Conservation (phyloP, 2,888 invertebrate species). For the Metalampra italica region DNA sequence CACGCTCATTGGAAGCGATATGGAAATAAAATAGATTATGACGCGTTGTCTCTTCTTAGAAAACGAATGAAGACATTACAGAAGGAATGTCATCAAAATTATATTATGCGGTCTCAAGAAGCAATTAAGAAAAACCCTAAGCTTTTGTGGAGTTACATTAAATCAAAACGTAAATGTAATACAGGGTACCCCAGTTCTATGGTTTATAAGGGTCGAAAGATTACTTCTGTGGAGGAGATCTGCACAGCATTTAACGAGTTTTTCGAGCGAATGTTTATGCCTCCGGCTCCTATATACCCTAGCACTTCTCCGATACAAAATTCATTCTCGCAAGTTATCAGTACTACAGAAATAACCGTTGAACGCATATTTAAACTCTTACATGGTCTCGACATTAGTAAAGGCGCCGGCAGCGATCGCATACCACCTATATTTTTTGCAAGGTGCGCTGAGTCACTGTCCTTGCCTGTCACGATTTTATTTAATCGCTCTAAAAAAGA, state of each 20-base stretch:
- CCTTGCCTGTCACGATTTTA: conserved; percentile 1
- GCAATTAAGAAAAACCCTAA: conserved; percentile 11
- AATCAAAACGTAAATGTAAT: conserved; percentile 4
- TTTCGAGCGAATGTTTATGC: background rate
- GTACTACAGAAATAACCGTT: background rate
- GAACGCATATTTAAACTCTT: background rate
- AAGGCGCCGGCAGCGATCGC: conserved; percentile 4
- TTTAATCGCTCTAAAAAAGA: conserved; percentile 7
- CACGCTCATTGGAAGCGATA: conserved; percentile 10
- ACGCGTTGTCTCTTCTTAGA: conserved; percentile 5
- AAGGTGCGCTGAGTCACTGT: background rate
- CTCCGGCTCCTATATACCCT: background rate
- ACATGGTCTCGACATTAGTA: background rate
- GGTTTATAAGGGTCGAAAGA: background rate
- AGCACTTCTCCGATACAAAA: background rate
- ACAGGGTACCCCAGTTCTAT: conserved; percentile 4
- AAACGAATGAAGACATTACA: conserved; percentile 1
- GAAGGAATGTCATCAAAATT: conserved; percentile 3
- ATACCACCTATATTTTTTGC: conserved; percentile 5
- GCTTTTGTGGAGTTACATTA: conserved; percentile 10
- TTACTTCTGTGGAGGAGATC: background rate
- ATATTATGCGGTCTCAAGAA: conserved; percentile 1
- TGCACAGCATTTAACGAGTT: conserved; percentile 2
- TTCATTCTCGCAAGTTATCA: background rate
- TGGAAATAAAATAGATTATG: conserved; percentile 11